phyloP scores from a whole-genome alignment of 1,140 invertebrate genomes.

The Harlomillsia oculata region DNA sequence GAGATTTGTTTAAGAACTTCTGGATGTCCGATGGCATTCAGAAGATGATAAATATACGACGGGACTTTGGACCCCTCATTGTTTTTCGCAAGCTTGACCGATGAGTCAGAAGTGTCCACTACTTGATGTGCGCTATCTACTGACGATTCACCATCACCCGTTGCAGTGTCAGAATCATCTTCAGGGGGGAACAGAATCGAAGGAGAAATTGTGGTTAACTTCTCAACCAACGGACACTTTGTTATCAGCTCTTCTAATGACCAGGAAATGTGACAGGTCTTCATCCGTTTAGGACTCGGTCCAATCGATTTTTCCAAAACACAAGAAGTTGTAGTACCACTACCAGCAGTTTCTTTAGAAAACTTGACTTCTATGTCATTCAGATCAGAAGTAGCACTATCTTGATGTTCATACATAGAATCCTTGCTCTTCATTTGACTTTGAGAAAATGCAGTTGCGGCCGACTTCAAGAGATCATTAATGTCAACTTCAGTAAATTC shows the following conservation, averaged over 20 bases:
- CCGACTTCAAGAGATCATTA: constrained; percentile 11
- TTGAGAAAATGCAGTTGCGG: constrained; percentile 6
- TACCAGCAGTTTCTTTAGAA: not conserved
- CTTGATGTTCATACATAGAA: not conserved
- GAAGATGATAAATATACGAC: constrained; percentile 16
- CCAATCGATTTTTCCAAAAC: not conserved
- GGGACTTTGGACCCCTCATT: no score
- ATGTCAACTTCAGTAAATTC: constrained; percentile 21
- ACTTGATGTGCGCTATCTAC: no score
- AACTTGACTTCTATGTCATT: not conserved
- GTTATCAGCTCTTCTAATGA: no score
- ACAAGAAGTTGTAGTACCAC: not conserved
- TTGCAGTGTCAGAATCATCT: no score
- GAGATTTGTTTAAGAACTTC: constrained; percentile 24
- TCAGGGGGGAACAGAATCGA: no score
- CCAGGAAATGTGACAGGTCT: no score
- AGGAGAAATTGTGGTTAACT: no score
- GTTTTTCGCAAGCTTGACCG: not conserved
- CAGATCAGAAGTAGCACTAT: not conserved
- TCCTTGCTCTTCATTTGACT: not conserved
- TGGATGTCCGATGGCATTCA: constrained; percentile 28
- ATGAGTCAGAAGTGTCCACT: not conserved
- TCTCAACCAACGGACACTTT: no score
- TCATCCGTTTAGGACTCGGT: not conserved
- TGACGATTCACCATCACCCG: no score